Percentiles rank a stretch among this genome's conserved stretches.
phyloP scores from a whole-genome alignment of 2,888 invertebrate genomes.

The Plagodis pulveraria region DNA sequence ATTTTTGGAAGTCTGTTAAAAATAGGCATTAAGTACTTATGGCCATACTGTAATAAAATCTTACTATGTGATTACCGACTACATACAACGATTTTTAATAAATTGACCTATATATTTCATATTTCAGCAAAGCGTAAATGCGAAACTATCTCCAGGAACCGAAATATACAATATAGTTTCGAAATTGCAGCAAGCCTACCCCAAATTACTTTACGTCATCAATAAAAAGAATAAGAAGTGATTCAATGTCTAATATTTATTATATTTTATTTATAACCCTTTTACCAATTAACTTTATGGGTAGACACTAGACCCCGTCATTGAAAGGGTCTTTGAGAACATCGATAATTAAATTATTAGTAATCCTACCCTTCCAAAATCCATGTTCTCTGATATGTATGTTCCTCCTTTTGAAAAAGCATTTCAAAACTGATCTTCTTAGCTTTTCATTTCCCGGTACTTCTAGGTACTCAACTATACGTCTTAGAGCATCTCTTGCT shows the following conservation, averaged over 20 bases:
- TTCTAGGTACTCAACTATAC: too few relatives aligned
- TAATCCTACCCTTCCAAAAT: too few relatives aligned
- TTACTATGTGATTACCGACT: too few relatives aligned
- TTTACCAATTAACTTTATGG: too few relatives aligned
- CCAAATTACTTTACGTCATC: slow-evolving; percentile 64
- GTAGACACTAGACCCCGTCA: slow-evolving; percentile 34
- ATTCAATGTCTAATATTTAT: slow-evolving; percentile 9
- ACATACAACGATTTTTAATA: background rate
- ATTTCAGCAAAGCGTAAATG: slow-evolving; percentile 55
- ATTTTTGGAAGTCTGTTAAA: too few relatives aligned
- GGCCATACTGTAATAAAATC: too few relatives aligned
- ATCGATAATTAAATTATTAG: slow-evolving; percentile 51
- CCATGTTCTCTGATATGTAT: too few relatives aligned
- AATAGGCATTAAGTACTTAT: too few relatives aligned
- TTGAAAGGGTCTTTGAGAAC: slow-evolving; percentile 43
- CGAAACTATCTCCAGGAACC: slow-evolving; percentile 58
- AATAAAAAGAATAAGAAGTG: slow-evolving; percentile 48
- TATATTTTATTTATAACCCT: background rate
- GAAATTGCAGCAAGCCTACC: slow-evolving; percentile 54
- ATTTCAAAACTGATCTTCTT: too few relatives aligned
- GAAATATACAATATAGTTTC: slow-evolving; percentile 57
- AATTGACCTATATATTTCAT: slow-evolving; percentile 6
- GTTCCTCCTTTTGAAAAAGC: too few relatives aligned
- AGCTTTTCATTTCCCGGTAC: too few relatives aligned
- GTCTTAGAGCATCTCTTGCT: too few relatives aligned